Percentiles rank a stretch among this genome's conserved stretches.
phyloP scores from a whole-genome alignment of 2,797 vertebrate species.

The Eremophila alpestris region DNA sequence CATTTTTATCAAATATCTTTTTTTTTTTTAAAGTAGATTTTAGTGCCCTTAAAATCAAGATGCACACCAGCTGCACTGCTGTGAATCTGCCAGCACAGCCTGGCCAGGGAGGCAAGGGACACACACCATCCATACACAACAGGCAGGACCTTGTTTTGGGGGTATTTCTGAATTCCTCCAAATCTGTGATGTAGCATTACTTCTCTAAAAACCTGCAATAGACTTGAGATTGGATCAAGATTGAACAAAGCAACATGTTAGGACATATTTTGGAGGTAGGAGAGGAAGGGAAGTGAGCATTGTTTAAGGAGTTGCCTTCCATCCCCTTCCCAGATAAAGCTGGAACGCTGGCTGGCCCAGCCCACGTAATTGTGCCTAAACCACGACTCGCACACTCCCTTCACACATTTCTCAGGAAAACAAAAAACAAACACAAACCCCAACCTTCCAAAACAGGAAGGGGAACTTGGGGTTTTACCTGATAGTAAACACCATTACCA shows the following conservation, averaged over 20 bases:
- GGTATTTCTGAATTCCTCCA: neutral
- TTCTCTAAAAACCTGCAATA: neutral
- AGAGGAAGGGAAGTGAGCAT: slow-evolving; percentile 3
- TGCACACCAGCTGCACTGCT: neutral
- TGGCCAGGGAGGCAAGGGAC: neutral
- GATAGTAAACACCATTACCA: neutral
- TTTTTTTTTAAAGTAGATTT: neutral
- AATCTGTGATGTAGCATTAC: neutral
- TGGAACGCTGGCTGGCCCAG: neutral
- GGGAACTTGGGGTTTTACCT: neutral
- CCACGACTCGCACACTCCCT: neutral
- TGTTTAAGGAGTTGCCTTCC: slow-evolving; percentile 51
- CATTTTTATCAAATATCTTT: neutral
- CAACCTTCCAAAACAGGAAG: neutral
- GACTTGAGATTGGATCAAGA: neutral
- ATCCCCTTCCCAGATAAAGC: slow-evolving; percentile 22
- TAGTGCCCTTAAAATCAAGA: neutral
- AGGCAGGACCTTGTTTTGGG: neutral
- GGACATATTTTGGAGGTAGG: neutral
- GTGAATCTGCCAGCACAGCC: neutral
- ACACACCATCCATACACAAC: neutral
- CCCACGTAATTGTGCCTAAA: slow-evolving; percentile 2
- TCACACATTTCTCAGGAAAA: slow-evolving; percentile 23
- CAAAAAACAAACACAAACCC: neutral
- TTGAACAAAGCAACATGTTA: neutral